A percentile compares a stretch with the other conserved stretches of the same genome.
Evolutionary conservation across 30 jellyfish, hydroid and myxozoan genomes (phyloP).

Genomic region (Cassiopea xamachana): DNA sequence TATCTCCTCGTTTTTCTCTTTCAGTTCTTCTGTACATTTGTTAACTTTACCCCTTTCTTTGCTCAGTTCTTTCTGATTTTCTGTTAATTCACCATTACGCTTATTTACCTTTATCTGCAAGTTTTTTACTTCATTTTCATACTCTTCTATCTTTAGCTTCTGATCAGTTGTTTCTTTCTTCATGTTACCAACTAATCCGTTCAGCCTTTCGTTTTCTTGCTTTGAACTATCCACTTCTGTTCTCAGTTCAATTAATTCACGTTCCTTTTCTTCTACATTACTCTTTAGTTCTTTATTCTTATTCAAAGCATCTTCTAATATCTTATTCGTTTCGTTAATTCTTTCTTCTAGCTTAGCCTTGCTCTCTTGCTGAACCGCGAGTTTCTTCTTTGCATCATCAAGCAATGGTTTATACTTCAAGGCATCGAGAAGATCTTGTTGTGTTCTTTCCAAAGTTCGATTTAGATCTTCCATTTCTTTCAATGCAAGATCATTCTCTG

Average conservation of each 20-base stretch:
- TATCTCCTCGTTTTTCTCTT: slow-evolving; percentile 13
- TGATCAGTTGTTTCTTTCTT: background rate
- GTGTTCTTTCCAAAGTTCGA: background rate
- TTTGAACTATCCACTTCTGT: background rate
- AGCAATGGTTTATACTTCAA: background rate
- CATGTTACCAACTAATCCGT: background rate
- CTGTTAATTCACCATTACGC: slow-evolving; percentile 50
- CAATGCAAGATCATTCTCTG: background rate
- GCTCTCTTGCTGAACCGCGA: background rate
- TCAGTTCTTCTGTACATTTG: slow-evolving; percentile 7
- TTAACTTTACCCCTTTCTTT: slow-evolving; percentile 25
- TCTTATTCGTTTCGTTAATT: background rate
- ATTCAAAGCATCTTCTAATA: background rate
- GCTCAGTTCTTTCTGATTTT: slow-evolving; percentile 36
- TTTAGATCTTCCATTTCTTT: slow-evolving; percentile 27
- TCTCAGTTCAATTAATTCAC: slow-evolving; percentile 3
- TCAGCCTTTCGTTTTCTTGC: background rate
- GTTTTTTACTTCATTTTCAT: background rate
- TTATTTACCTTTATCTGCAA: slow-evolving; percentile 20
- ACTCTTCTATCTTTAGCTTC: background rate
- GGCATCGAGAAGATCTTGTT: slow-evolving; percentile 20
- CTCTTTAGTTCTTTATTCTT: background rate
- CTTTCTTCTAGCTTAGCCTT: background rate
- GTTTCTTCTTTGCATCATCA: background rate
- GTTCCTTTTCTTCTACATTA: background rate